A percentile compares a stretch with the other conserved stretches of the same genome.
Conservation (phyloP, 92 coral and sea anemone genomes). For the Diadumene lineata region DNA sequence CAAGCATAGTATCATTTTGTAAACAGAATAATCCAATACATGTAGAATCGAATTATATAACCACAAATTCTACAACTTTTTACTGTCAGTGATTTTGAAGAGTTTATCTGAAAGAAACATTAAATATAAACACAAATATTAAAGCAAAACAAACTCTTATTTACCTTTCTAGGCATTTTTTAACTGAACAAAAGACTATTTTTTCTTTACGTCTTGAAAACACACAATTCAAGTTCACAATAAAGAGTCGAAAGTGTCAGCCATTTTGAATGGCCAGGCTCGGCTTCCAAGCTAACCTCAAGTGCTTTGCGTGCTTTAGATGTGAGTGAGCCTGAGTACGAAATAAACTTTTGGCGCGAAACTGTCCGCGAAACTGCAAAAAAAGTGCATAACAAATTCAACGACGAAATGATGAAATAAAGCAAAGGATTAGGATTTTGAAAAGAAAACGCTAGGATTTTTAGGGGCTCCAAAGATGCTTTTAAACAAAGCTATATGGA, state of each 20-base stretch:
- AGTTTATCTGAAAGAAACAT: not conserved
- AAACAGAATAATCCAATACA: not conserved
- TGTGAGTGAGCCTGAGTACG: not conserved
- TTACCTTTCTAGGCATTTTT: slow-evolving; percentile 38
- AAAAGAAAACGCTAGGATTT: too few species aligned
- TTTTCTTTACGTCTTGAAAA: not conserved
- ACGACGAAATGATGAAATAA: too few species aligned
- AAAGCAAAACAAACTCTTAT: not conserved
- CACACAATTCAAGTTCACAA: not conserved
- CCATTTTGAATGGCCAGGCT: slow-evolving; percentile 41
- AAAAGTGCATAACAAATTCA: too few species aligned
- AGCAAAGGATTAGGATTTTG: too few species aligned
- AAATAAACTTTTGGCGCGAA: too few species aligned
- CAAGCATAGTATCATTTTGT: not conserved
- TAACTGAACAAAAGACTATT: not conserved
- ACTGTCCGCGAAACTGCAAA: too few species aligned
- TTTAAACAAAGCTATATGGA: too few species aligned
- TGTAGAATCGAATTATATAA: too few species aligned
- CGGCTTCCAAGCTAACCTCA: slow-evolving; percentile 8
- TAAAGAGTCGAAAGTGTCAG: too few species aligned
- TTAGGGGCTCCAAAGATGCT: too few species aligned
- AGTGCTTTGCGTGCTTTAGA: not conserved
- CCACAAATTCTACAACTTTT: too few species aligned
- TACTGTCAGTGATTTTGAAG: too few species aligned
- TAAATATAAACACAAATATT: not conserved